A percentile compares a stretch with the other conserved stretches of the same genome.
These are phyloP conservation scores for Oryctolagus cuniculus DNA, from an alignment of 2,113 vertebrate species.

Conservation along the genomic window DNA sequence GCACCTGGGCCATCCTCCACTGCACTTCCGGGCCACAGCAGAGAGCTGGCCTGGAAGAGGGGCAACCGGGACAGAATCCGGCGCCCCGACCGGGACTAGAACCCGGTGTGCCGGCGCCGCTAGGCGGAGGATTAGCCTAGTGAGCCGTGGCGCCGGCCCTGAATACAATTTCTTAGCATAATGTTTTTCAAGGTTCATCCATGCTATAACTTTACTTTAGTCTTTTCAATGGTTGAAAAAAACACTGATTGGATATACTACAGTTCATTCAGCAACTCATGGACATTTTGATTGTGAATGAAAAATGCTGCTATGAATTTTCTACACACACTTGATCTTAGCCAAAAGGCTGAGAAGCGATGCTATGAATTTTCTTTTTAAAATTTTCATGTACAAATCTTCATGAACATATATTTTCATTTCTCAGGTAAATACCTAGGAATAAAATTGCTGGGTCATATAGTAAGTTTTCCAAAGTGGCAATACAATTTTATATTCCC, in stretches of 20 bases:
- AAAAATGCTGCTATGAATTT: not conserved
- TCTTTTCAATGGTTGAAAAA: not conserved
- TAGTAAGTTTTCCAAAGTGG: not conserved
- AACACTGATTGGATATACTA: not conserved
- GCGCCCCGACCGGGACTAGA: no score
- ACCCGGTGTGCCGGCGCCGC: no score
- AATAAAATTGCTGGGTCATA: not conserved
- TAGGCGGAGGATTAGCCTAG: no score
- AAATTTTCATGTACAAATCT: not conserved
- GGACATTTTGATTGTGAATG: not conserved
- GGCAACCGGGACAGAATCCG: no score
- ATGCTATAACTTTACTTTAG: not conserved
- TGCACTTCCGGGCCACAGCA: no score
- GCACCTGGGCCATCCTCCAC: no score
- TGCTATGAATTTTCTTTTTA: not conserved
- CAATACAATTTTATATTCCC: not conserved
- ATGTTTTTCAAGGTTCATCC: not conserved
- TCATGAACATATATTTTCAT: not conserved
- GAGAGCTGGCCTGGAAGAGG: no score
- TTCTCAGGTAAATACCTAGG: not conserved
- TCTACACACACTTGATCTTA: no score
- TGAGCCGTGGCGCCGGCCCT: no score
- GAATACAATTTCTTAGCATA: not conserved
- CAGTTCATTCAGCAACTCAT: not conserved
- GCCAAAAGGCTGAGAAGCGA: no score